Conservation (phyloP, 2,113 vertebrate species). For the Crotalus viridis region DNA sequence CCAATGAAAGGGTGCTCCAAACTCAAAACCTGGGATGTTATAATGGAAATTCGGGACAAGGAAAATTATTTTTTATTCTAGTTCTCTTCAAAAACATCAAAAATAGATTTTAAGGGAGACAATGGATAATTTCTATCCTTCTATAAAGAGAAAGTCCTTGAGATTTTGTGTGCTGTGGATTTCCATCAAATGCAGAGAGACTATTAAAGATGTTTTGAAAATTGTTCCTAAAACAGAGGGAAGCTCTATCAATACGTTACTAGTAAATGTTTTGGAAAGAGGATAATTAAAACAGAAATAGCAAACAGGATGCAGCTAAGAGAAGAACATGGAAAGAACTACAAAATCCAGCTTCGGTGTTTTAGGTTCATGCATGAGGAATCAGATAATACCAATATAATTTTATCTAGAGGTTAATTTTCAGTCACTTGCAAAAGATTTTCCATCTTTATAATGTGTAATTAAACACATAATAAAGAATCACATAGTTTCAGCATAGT, state of each 20-base stretch:
- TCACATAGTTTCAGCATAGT: background rate
- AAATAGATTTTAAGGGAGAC: background rate
- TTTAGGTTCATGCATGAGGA: background rate
- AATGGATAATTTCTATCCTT: conserved; percentile 19
- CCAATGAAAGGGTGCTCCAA: conserved; percentile 18
- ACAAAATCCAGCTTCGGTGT: accelerated
- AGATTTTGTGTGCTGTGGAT: background rate
- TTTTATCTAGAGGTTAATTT: background rate
- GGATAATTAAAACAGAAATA: background rate
- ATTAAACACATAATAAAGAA: background rate
- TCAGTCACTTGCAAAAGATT: background rate
- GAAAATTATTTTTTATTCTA: background rate
- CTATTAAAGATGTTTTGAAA: background rate
- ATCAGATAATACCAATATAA: conserved; percentile 10
- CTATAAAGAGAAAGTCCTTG: background rate
- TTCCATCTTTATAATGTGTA: background rate
- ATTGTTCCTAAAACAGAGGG: background rate
- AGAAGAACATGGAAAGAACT: background rate
- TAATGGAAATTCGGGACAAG: background rate
- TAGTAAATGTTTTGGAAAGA: background rate
- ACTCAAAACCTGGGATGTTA: conserved; percentile 13
- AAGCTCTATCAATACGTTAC: background rate
- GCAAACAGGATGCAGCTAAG: background rate
- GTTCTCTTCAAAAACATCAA: background rate
- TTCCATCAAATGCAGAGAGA: background rate